A percentile compares a stretch with the other conserved stretches of the same genome.
phyloP scores from a whole-genome alignment of 2,113 vertebrate genomes.

The Limnothrissa miodon region DNA sequence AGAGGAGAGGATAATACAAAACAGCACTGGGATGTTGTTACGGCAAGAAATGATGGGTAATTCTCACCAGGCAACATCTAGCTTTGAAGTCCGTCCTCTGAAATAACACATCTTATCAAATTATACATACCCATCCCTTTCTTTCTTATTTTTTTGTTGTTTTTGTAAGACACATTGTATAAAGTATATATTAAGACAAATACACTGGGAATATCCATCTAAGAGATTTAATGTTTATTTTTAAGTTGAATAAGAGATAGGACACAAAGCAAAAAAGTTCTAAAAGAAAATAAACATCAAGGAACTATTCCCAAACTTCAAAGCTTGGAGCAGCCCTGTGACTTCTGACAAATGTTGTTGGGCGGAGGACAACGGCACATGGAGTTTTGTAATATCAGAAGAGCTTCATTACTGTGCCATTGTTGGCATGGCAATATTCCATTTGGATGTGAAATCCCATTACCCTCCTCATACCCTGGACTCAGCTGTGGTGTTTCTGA shows the following conservation, averaged over 20 bases:
- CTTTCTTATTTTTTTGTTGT: background rate
- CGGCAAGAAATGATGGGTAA: background rate
- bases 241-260: background rate
- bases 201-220: background rate
- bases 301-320: background rate
- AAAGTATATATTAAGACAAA: background rate
- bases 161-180: background rate
- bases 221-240: background rate
- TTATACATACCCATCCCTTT: background rate
- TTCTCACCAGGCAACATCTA: background rate
- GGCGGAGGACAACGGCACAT: constrained; percentile 53
- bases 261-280: background rate
- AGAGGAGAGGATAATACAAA: background rate
- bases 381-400: constrained; percentile 61
- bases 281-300: background rate
- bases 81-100: background rate
- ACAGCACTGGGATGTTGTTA: too few relatives aligned
- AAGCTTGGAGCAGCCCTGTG: constrained; percentile 6
- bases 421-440: constrained; percentile 57
- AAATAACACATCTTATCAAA: constrained; percentile 10
- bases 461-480: constrained; percentile 55
- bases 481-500: constrained; percentile 53
- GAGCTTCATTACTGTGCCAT: constrained; percentile 56
- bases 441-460: constrained; percentile 57
- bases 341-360: constrained; percentile 60